Conservation (phyloP, 2,888 invertebrate genomes). For the Ectemnius lituratus region DNA sequence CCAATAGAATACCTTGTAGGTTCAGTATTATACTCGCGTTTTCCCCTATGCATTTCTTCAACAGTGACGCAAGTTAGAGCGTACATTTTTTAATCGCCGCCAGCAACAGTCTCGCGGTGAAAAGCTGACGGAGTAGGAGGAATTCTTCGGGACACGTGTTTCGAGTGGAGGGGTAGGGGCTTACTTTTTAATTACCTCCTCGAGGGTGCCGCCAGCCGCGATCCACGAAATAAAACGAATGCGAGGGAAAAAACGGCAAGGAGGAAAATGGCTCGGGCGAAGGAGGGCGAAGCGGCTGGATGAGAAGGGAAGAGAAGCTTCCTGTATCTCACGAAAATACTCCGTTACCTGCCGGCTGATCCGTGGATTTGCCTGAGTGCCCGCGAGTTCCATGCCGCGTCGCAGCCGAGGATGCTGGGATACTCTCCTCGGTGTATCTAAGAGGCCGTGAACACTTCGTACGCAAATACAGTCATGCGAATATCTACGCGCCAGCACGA, state of each 20-base stretch:
- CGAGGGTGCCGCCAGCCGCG: not conserved
- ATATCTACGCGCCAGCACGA: slow-evolving; percentile 13
- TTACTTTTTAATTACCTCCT: slow-evolving; percentile 5
- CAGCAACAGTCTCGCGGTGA: not conserved
- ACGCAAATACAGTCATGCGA: slow-evolving; percentile 16
- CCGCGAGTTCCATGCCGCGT: slow-evolving; percentile 48
- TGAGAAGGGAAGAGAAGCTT: not conserved
- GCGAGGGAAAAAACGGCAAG: not conserved
- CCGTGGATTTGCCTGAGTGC: slow-evolving; percentile 48
- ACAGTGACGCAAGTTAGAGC: not conserved
- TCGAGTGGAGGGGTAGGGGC: not conserved
- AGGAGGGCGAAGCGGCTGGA: not conserved
- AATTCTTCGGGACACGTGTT: slow-evolving; percentile 1
- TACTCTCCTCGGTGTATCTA: slow-evolving; percentile 44
- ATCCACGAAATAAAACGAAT: not conserved
- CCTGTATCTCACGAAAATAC: slow-evolving; percentile 29
- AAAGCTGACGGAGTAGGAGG: not conserved
- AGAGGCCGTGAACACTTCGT: slow-evolving; percentile 45
- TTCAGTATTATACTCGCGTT: too few relatives aligned
- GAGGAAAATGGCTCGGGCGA: not conserved
- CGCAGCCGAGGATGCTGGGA: slow-evolving; percentile 21
- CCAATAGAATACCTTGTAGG: too few relatives aligned
- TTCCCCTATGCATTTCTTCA: too few relatives aligned
- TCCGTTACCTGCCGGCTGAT: slow-evolving; percentile 42
- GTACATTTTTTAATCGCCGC: not conserved